phyloP scores from a whole-genome alignment of 2,797 vertebrate species.

The Pantherophis alleghaniensis region DNA sequence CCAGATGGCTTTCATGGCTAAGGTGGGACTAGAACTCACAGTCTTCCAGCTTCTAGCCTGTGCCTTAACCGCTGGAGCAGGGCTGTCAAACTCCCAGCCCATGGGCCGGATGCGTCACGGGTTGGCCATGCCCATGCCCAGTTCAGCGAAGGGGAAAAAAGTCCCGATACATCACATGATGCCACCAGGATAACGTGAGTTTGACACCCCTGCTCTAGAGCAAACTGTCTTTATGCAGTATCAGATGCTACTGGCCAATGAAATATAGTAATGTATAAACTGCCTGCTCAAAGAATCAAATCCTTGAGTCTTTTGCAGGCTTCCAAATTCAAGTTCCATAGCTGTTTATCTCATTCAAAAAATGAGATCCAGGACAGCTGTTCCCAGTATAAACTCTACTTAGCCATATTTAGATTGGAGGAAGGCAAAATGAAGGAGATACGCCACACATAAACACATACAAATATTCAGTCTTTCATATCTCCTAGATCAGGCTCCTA shows the following conservation, averaged over 20 bases:
- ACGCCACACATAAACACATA: background rate
- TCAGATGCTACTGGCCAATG: background rate
- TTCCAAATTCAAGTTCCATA: background rate
- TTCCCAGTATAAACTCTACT: background rate
- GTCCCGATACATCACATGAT: too few species aligned
- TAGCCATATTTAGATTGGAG: background rate
- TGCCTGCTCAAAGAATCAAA: background rate
- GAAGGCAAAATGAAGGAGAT: background rate
- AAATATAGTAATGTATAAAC: background rate
- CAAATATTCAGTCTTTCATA: background rate
- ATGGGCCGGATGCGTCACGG: too few species aligned
- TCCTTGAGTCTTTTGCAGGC: background rate
- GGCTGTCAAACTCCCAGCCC: too few species aligned
- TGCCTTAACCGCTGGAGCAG: background rate
- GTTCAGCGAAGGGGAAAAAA: too few species aligned
- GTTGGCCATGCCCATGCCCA: too few species aligned
- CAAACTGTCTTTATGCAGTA: background rate
- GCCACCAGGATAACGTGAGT: fast-evolving
- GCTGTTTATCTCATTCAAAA: background rate
- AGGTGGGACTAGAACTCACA: background rate
- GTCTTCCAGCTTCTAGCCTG: background rate
- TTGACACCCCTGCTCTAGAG: background rate
- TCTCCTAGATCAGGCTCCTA: background rate
- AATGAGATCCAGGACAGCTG: background rate
- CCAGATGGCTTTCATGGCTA: background rate